Conservation (phyloP, 2,888 invertebrate genomes). For the Ellobium chinense region DNA sequence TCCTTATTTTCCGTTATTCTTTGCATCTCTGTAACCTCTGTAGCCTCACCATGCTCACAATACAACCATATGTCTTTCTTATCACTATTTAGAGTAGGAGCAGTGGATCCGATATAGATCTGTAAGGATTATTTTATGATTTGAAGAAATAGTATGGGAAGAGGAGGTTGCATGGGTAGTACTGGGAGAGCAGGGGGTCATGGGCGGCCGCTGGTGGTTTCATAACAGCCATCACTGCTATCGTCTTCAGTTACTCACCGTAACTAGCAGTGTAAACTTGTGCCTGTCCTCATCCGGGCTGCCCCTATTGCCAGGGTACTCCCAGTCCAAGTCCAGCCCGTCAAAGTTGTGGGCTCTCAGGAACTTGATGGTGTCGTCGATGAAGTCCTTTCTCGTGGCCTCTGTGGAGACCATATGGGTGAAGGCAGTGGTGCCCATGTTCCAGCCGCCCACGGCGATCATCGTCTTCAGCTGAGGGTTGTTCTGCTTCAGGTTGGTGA, state of each 20-base stretch:
- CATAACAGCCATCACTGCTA: too few relatives aligned
- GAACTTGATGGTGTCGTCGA: conserved; percentile 3
- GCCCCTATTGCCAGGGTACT: conserved; percentile 22
- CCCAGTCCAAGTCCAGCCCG: conserved; percentile 34
- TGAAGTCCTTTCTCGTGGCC: background rate
- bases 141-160: too few relatives aligned
- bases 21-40: too few relatives aligned
- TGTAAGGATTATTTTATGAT: too few relatives aligned
- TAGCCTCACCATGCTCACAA: too few relatives aligned
- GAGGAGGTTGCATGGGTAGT: too few relatives aligned
- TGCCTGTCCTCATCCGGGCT: conserved; percentile 19
- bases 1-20: too few relatives aligned
- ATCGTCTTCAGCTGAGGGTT: conserved; percentile 19
- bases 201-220: too few relatives aligned
- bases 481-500: background rate
- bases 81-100: too few relatives aligned
- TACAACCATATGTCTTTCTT: too few relatives aligned
- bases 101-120: too few relatives aligned
- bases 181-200: too few relatives aligned
- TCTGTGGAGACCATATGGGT: background rate
- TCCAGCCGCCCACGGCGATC: conserved; percentile 17
- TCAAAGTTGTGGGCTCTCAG: conserved; percentile 32
- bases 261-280: conserved; percentile 10
- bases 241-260: background rate
- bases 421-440: conserved; percentile 20